These are phyloP conservation scores for Dryobates pubescens DNA, from an alignment of 2,797 vertebrate species.

Conservation along the genomic window DNA sequence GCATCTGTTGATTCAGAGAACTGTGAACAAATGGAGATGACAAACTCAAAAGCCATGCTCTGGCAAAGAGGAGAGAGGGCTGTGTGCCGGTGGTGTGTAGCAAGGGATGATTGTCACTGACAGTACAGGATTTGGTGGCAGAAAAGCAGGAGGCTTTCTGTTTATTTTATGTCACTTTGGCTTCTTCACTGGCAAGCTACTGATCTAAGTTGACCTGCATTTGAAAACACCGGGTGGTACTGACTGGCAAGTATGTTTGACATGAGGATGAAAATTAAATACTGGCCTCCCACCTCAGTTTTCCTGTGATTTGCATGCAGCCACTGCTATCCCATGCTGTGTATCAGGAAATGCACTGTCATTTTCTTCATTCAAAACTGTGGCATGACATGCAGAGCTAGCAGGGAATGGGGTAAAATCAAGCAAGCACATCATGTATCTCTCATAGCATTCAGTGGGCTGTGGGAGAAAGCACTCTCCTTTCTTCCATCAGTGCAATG, in stretches of 20 bases:
- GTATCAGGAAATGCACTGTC: not conserved
- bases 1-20: slow-evolving; percentile 23
- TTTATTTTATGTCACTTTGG: slow-evolving; percentile 15
- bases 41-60: not conserved
- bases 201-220: slow-evolving; percentile 24
- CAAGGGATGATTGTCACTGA: not conserved
- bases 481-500: accelerated
- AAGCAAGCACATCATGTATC: not conserved
- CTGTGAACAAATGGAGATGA: not conserved
- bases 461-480: not conserved
- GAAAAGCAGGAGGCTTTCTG: not conserved
- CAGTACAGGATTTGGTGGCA: not conserved
- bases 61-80: not conserved
- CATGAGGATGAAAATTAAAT: not conserved
- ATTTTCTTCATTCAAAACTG: not conserved
- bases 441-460: not conserved
- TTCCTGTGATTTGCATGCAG: not conserved
- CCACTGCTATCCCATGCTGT: not conserved
- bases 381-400: not conserved
- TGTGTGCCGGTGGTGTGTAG: not conserved
- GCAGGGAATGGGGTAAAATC: not conserved
- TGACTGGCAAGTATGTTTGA: slow-evolving; percentile 24
- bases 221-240: slow-evolving; percentile 1
- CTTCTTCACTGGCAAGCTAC: slow-evolving; percentile 5
- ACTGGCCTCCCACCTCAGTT: not conserved